Base-by-base conservation (phyloP, 2,797 vertebrate species). In the Lateolabrax maculatus region DNA sequence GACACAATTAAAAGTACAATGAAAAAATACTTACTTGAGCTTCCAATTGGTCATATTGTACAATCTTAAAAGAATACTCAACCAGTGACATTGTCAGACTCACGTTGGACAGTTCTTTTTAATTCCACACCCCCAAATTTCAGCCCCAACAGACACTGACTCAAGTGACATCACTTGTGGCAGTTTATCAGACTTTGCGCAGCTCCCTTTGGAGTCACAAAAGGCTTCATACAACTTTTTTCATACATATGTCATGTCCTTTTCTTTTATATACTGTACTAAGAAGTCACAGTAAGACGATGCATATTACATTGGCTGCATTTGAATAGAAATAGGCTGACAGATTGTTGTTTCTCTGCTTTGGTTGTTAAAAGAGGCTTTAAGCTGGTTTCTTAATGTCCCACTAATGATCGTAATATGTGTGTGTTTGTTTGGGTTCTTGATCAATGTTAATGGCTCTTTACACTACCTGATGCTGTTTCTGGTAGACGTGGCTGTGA, bases 391-490 rank as follows among this genome's bases (percentile, higher is more conserved):
- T 66, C 3, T 41, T 63, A 5, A 21, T 79, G 27, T 64, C 55
- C 9, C 44, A 8, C 58, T 79, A 81, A 82, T 84, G 51, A 31
- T 49, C 0, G 1, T 81, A 65, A 84, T 87, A 55, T 49, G 37
- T 83, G 79, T 79, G 41, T 73, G 57, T 66, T 62, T 65, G 48
- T 51, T 78, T 81, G 39, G 37, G 52, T 21, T 85, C 29, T 31
- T 51, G 70, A 85, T 85, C 84, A 81, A 84, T 89, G 75, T 77
- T 61, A 74, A 77, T 79, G 84, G 63, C 15, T 75, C 56, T 66
- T 70, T 65, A 60, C 58, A 63, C 37, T 49, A 65, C 6, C 13
- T 58, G 16, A 31, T 55, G 68, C 29, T 49, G 73, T 57, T 84
- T 51, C 23, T 72, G 44, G 29, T 51, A 11, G 23, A 58, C 0